Percentiles rank a stretch among this genome's conserved stretches.
Evolutionary conservation across 2,888 invertebrate species (phyloP).

Genomic region (Macrophya annulata): DNA sequence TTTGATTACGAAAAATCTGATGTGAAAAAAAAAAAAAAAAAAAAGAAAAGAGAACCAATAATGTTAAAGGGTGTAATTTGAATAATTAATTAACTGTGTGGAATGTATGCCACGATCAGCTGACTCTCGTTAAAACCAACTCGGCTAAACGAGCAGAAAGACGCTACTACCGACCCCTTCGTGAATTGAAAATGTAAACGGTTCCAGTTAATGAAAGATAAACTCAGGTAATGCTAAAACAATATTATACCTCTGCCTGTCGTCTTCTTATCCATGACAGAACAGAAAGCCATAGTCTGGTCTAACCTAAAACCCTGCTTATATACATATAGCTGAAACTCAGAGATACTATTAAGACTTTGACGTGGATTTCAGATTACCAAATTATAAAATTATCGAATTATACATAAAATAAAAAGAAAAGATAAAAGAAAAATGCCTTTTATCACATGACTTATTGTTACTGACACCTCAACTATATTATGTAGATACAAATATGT

Average conservation of each 20-base stretch:
- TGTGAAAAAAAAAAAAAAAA: background rate
- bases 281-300: background rate
- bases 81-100: conserved; percentile 30
- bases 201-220: conserved; percentile 64
- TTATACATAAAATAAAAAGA: background rate
- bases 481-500: background rate
- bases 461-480: background rate
- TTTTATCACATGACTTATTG: background rate
- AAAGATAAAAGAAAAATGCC: background rate
- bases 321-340: background rate
- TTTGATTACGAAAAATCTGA: background rate
- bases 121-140: conserved; percentile 65
- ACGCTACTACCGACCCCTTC: conserved; percentile 57
- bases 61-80: background rate
- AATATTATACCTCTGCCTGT: conserved; percentile 54
- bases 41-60: background rate
- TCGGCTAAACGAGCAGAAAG: conserved; percentile 62
- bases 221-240: conserved; percentile 64
- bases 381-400: too few species aligned
- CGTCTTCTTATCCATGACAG: conserved; percentile 16
- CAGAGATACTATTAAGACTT: background rate
- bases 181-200: conserved; percentile 53
- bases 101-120: conserved; percentile 51
- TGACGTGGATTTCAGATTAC: background rate
- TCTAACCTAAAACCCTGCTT: background rate